These are phyloP conservation scores for Abrostola tripartita DNA, from an alignment of 2,888 invertebrate species.

Conservation along the genomic window DNA sequence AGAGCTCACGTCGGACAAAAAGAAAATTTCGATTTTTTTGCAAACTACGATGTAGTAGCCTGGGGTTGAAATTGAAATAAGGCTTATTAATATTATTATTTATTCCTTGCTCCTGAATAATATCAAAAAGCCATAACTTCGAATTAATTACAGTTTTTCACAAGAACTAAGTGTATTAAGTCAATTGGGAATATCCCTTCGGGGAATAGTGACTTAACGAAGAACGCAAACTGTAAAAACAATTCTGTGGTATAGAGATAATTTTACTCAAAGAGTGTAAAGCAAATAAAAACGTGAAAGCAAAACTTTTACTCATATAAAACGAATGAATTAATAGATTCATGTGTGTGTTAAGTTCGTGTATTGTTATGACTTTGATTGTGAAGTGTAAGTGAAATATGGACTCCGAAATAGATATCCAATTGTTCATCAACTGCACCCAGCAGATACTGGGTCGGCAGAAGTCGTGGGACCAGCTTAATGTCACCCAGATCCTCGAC, in stretches of 20 bases:
- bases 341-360: not conserved
- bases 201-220: too few relatives aligned
- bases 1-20: not conserved
- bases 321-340: slow-evolving; percentile 6
- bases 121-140: too few relatives aligned
- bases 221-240: not conserved
- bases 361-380: slow-evolving; percentile 19
- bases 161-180: too few relatives aligned
- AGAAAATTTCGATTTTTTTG: not conserved
- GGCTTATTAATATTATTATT: too few relatives aligned
- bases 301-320: too few relatives aligned
- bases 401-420: slow-evolving; percentile 80
- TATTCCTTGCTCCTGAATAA: too few relatives aligned
- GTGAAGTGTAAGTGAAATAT: slow-evolving; percentile 57
- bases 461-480: slow-evolving; percentile 76
- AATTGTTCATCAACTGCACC: slow-evolving; percentile 83
- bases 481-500: slow-evolving; percentile 80
- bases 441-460: slow-evolving; percentile 77
- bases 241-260: slow-evolving; percentile 14
- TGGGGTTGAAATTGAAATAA: too few relatives aligned
- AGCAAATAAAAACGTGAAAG: not conserved
- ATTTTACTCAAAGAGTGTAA: slow-evolving; percentile 7
- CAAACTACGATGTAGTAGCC: too few relatives aligned
- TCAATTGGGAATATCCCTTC: too few relatives aligned
- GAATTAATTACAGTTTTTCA: too few relatives aligned